phyloP scores from a whole-genome alignment of 2,888 invertebrate species.

The Leptinotarsa juncta region DNA sequence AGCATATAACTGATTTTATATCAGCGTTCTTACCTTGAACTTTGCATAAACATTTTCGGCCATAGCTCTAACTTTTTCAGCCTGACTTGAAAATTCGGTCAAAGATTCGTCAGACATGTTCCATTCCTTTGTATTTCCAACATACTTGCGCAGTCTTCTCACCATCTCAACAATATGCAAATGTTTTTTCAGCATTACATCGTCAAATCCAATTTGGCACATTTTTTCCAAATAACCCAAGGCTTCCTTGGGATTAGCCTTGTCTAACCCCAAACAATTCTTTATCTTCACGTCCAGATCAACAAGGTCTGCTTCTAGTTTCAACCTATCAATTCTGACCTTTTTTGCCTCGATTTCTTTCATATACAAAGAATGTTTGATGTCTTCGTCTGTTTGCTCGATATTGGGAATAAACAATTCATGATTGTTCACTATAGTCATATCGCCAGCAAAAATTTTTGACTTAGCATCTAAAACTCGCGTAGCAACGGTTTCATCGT shows the following conservation, averaged over 20 bases:
- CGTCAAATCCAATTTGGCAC: conserved; percentile 72
- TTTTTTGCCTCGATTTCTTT: conserved; percentile 71
- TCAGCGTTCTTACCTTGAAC: conserved; percentile 66
- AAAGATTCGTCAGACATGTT: conserved; percentile 73
- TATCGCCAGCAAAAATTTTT: conserved; percentile 40
- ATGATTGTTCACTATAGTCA: conserved; percentile 32
- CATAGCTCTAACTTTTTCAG: conserved; percentile 76
- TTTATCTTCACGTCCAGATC: conserved; percentile 77
- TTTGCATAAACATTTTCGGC: conserved; percentile 74
- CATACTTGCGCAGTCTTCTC: conserved; percentile 79
- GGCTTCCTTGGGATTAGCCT: conserved; percentile 80
- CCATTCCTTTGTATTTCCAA: conserved; percentile 84
- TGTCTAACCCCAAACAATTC: conserved; percentile 66
- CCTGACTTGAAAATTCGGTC: conserved; percentile 74
- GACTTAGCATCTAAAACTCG: conserved; percentile 44
- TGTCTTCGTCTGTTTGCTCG: conserved; percentile 72
- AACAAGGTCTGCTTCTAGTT: conserved; percentile 75
- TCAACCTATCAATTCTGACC: conserved; percentile 71
- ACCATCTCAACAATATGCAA: conserved; percentile 83
- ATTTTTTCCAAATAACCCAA: conserved; percentile 75
- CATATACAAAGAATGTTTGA: conserved; percentile 67
- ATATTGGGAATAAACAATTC: conserved; percentile 71
- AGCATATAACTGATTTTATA: neutral
- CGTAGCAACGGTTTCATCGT: conserved; percentile 73
- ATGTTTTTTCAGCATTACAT: conserved; percentile 84